phyloP scores from a whole-genome alignment of 2,797 vertebrate species.

The Echiichthys vipera region DNA sequence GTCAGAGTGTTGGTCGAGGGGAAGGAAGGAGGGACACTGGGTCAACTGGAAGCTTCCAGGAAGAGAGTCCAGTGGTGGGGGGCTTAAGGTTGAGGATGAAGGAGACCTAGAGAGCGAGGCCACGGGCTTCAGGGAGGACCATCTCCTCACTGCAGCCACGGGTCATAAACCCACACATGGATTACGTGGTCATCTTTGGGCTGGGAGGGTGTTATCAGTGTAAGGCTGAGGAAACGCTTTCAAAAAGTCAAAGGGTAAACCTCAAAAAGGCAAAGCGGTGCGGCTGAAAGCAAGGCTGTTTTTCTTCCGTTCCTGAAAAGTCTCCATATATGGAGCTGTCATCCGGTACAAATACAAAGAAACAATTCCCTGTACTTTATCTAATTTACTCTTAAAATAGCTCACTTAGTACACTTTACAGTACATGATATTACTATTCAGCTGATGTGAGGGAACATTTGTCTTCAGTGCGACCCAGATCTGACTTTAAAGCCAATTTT shows the following conservation, averaged over 20 bases:
- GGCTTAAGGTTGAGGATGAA: background rate
- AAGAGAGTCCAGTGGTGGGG: background rate
- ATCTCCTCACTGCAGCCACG: background rate
- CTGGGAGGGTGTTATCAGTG: background rate
- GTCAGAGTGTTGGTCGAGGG: background rate
- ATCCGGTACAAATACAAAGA: background rate
- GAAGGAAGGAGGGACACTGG: background rate
- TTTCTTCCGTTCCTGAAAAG: constrained; percentile 26
- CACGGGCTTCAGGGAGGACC: background rate
- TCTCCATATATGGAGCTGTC: constrained; percentile 22
- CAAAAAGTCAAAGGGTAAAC: background rate
- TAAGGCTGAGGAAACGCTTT: constrained; percentile 16
- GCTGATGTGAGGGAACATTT: background rate
- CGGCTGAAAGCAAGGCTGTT: background rate
- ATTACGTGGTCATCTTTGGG: background rate
- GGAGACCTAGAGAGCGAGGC: background rate
- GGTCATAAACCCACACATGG: background rate
- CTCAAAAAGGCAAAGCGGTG: constrained; percentile 11
- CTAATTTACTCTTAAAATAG: constrained; percentile 1
- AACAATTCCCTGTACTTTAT: background rate
- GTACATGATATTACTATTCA: background rate
- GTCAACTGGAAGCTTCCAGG: constrained; percentile 28
- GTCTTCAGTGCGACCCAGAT: background rate
- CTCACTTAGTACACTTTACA: background rate
- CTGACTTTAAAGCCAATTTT: background rate